phyloP scores from a whole-genome alignment of 2,113 vertebrate species.

The Callospermophilus lateralis region DNA sequence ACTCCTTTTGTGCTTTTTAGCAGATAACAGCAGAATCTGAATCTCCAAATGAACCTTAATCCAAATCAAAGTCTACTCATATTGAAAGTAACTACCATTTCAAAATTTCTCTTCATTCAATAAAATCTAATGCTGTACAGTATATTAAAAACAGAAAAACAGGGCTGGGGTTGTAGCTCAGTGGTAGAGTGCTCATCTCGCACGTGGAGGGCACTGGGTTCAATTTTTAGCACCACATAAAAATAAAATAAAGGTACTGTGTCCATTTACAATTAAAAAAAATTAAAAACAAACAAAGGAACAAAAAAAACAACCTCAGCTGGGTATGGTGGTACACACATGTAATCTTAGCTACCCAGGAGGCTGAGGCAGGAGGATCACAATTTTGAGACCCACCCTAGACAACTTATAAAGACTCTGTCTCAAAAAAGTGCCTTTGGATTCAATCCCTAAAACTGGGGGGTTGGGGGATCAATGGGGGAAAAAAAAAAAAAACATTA shows the following conservation, averaged over 20 bases:
- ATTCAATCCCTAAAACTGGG: neutral
- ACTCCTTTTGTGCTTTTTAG: conserved; percentile 15
- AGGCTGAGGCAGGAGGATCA: neutral
- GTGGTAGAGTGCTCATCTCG: too few relatives aligned
- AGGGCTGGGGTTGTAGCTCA: neutral
- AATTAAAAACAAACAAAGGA: too few relatives aligned
- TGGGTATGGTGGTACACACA: neutral
- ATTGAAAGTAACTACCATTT: conserved; percentile 29
- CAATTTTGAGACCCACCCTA: neutral
- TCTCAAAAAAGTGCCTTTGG: neutral
- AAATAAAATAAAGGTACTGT: too few relatives aligned
- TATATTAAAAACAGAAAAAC: conserved; percentile 31
- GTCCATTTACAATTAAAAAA: too few relatives aligned
- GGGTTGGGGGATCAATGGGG: neutral
- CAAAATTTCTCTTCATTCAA: neutral
- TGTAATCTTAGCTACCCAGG: neutral
- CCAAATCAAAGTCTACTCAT: conserved; percentile 59
- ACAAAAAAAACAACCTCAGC: neutral
- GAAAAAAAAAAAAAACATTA: neutral
- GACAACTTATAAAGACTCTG: neutral
- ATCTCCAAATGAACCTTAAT: conserved; percentile 51
- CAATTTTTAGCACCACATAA: too few relatives aligned
- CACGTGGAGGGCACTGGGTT: too few relatives aligned
- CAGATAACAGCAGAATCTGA: conserved; percentile 38
- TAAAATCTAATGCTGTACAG: conserved; percentile 37